Evolutionary conservation across 2,113 vertebrate genomes (phyloP).

Genomic region (Aspidoscelis tigris): DNA sequence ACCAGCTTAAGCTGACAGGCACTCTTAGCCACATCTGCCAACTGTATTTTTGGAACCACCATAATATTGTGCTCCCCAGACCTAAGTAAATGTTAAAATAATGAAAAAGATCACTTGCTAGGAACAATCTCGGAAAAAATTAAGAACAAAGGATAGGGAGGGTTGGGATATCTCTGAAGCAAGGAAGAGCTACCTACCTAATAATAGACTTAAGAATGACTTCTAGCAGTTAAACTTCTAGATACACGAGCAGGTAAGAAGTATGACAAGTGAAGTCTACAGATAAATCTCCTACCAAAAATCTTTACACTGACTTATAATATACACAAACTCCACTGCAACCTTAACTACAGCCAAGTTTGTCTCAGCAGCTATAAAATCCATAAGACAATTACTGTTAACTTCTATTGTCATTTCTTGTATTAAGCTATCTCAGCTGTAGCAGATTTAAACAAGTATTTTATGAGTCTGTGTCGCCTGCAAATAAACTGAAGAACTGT

Average conservation of each 20-base stretch:
- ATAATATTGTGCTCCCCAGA: not conserved
- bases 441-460: too few species aligned
- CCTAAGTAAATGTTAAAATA: not conserved
- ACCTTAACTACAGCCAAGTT: too few species aligned
- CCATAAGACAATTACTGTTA: too few species aligned
- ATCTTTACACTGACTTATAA: not conserved
- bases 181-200: not conserved
- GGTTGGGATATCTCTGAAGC: not conserved
- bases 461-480: too few species aligned
- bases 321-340: not conserved
- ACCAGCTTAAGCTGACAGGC: not conserved
- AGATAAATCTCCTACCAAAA: not conserved
- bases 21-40: too few species aligned
- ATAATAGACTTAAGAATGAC: not conserved
- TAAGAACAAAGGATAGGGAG: not conserved
- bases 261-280: not conserved
- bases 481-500: too few species aligned
- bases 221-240: not conserved
- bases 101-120: too few species aligned
- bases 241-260: not conserved
- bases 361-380: too few species aligned
- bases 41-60: too few species aligned
- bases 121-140: not conserved
- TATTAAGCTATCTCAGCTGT: too few species aligned
- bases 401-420: too few species aligned